A percentile compares a stretch with the other conserved stretches of the same genome.
Evolutionary conservation across 2,113 vertebrate genomes (phyloP).

Genomic region (Bos javanicus): DNA sequence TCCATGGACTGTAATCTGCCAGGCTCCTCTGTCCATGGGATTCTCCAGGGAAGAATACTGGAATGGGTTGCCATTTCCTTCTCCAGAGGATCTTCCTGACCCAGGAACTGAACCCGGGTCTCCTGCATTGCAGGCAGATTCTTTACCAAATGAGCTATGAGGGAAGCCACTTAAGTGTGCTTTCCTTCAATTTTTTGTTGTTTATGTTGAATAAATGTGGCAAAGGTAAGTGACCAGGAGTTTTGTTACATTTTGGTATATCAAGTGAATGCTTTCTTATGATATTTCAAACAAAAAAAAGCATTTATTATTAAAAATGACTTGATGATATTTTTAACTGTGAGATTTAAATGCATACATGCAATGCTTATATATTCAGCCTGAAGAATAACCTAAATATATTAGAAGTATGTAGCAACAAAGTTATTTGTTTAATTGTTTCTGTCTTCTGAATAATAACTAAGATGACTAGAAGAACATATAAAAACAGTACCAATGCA

Average conservation of each 20-base stretch:
- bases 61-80: neutral
- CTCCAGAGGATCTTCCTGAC: neutral
- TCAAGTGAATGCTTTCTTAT: neutral
- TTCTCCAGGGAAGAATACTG: neutral
- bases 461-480: neutral
- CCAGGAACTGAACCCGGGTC: rapidly evolving
- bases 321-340: neutral
- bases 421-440: neutral
- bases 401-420: neutral
- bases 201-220: neutral
- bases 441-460: constrained; percentile 3
- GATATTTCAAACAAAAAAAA: neutral
- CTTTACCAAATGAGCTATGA: neutral
- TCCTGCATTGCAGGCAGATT: neutral
- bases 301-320: neutral
- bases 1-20: neutral
- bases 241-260: neutral
- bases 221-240: neutral
- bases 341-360: neutral
- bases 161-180: neutral
- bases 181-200: neutral
- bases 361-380: neutral
- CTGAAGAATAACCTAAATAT: constrained; percentile 11
- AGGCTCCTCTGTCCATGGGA: neutral
- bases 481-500: neutral